Conservation (phyloP, 2,888 invertebrate genomes). For the Diadegma fenestrale region DNA sequence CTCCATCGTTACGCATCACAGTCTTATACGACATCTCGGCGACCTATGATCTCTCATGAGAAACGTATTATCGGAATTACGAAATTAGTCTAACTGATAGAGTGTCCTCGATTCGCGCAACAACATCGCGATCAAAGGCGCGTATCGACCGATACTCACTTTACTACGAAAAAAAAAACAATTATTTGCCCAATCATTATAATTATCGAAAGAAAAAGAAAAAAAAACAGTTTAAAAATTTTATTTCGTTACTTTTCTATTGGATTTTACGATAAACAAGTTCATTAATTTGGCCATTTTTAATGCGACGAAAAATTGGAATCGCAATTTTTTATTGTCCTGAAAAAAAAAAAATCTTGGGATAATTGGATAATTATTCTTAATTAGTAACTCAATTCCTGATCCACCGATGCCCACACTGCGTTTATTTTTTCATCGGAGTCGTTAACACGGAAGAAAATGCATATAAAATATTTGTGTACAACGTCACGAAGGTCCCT, state of each 20-base stretch:
- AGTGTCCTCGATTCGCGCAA: constrained; percentile 41
- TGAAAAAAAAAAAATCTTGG: background rate
- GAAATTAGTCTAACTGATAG: constrained; percentile 50
- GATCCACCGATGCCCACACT: too few species aligned
- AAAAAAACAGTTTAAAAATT: background rate
- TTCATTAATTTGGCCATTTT: background rate
- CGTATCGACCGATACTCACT: constrained; percentile 12
- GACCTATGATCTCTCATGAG: constrained; percentile 70
- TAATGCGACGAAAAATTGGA: background rate
- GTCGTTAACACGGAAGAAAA: background rate
- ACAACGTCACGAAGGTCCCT: background rate
- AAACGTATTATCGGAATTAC: constrained; percentile 42
- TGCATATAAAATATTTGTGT: background rate
- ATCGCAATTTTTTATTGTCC: background rate
- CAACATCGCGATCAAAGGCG: constrained; percentile 21
- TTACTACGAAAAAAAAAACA: background rate
- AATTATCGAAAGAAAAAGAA: background rate
- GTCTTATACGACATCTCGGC: constrained; percentile 62
- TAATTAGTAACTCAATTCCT: background rate
- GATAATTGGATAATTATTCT: background rate
- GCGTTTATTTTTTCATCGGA: too few species aligned
- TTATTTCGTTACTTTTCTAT: background rate
- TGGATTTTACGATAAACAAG: background rate
- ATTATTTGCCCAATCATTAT: background rate
- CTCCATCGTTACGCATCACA: constrained; percentile 49